phyloP scores from a whole-genome alignment of 2,888 invertebrate species.

The Drosophila fungiperda region DNA sequence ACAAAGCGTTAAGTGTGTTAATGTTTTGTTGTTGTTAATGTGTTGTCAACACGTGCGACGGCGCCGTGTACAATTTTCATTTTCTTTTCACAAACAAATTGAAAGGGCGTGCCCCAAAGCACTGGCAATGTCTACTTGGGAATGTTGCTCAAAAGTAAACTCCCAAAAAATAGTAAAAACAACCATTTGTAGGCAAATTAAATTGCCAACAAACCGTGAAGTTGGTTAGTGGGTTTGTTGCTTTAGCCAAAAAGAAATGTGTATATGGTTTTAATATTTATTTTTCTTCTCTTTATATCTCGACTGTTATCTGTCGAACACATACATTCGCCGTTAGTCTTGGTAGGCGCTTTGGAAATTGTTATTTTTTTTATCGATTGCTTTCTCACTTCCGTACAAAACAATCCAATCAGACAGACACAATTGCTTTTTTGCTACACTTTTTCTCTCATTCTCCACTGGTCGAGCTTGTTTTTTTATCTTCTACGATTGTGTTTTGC shows the following conservation, averaged over 20 bases:
- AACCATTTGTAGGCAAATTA: slow-evolving; percentile 78
- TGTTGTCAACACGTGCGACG: slow-evolving; percentile 64
- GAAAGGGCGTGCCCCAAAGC: slow-evolving; percentile 44
- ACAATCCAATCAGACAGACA: slow-evolving; percentile 52
- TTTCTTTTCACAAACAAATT: slow-evolving; percentile 58
- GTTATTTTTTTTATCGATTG: slow-evolving; percentile 53
- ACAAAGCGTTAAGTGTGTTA: slow-evolving; percentile 62
- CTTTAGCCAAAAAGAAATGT: slow-evolving; percentile 29
- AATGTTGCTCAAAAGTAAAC: slow-evolving; percentile 40
- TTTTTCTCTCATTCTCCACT: slow-evolving; percentile 55
- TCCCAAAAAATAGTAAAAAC: slow-evolving; percentile 26
- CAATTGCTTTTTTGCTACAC: slow-evolving; percentile 57
- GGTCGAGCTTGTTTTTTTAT: background rate
- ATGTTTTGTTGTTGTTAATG: slow-evolving; percentile 42
- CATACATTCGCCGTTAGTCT: slow-evolving; percentile 46
- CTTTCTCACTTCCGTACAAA: slow-evolving; percentile 67
- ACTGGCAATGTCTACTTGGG: slow-evolving; percentile 29
- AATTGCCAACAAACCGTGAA: slow-evolving; percentile 77
- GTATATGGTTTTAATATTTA: slow-evolving; percentile 14
- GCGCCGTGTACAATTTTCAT: slow-evolving; percentile 33
- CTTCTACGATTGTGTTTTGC: slow-evolving; percentile 15
- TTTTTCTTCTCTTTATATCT: slow-evolving; percentile 16
- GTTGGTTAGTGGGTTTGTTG: slow-evolving; percentile 67
- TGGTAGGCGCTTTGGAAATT: slow-evolving; percentile 33
- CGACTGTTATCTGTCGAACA: slow-evolving; percentile 39